A percentile compares a stretch with the other conserved stretches of the same genome.
These are phyloP conservation scores for Xyrichtys novacula DNA, from an alignment of 2,797 vertebrate species.

Conservation along the genomic window DNA sequence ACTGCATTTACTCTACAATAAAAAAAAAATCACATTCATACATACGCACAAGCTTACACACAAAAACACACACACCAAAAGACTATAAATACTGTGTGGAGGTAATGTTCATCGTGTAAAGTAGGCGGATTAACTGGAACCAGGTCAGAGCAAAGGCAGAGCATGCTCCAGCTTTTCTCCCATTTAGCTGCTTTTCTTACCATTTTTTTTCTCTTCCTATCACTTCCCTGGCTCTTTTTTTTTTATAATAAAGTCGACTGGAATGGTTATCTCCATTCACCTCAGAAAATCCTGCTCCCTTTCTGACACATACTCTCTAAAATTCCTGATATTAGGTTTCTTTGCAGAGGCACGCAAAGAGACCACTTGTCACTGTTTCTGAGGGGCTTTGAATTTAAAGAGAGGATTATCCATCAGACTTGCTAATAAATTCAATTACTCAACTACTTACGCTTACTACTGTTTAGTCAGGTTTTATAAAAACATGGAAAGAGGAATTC, in stretches of 20 bases:
- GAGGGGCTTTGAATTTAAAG: constrained; percentile 29
- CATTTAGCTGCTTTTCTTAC: constrained; percentile 57
- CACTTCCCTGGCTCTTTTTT: constrained; percentile 35
- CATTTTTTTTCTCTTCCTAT: constrained; percentile 27
- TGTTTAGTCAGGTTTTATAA: background rate
- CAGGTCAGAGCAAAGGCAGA: constrained; percentile 82
- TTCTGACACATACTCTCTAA: constrained; percentile 16
- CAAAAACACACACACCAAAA: constrained; percentile 51
- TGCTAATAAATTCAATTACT: constrained; percentile 19
- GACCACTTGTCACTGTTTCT: constrained; percentile 41
- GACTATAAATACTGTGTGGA: constrained; percentile 78
- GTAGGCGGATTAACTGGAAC: constrained; percentile 83
- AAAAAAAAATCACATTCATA: constrained; percentile 31
- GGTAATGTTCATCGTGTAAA: constrained; percentile 79
- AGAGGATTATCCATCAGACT: constrained; percentile 20
- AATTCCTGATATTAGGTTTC: constrained; percentile 19
- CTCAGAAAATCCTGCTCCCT: constrained; percentile 18
- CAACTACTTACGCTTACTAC: background rate
- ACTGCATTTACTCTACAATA: constrained; percentile 37
- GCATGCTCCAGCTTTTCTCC: constrained; percentile 68
- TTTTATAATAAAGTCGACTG: constrained; percentile 45
- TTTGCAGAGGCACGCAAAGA: constrained; percentile 16
- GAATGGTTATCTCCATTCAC: constrained; percentile 30
- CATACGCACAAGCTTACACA: constrained; percentile 36
- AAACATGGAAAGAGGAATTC: background rate